Evolutionary conservation across 2,797 vertebrate species (phyloP), one percentile per base, ranked within the genome.

Genomic region (Sarcophilus harrisii): DNA sequence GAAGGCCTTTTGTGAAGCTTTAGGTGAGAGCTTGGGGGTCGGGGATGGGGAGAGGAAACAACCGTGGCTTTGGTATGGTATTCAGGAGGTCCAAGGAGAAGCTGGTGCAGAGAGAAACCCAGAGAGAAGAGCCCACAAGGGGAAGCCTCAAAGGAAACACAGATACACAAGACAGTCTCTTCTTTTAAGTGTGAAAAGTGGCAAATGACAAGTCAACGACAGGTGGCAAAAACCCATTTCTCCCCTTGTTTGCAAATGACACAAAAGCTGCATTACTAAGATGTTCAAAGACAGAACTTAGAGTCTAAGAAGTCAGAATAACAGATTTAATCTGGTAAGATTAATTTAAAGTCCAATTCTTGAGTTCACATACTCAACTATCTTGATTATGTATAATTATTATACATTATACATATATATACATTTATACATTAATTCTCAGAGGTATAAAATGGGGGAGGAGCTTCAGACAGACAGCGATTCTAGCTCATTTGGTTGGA

Each of bases 31-130:
- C 59, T 94, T 30, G 62, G 45, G n/a, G 38, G 5, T 5, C 6
- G 81, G 9, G n/a, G 24, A 73, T 11, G 9, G 45, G 49, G 45
- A 45, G 87, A 89, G 21, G 11, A 89, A 89, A 45, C 87, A 89
- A 21, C 24, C 0, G 24, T 29, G n/a, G 24, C 38, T 90, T 90
- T 52, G 38, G 45, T 52, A 13, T 96, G 93, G 93, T 14, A 90
- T 55, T 66, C 96, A 66, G 52, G 49, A 89, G 90, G 57, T 14
- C 45, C 66, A 93, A 92, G 54, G 95, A 92, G 45, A 94, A 90
- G 96, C 11, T 29, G 91, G 6, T 94, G 60, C 95, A 92, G 58
- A 95, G 29, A 45, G 45, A 59, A 95, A 94, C 38, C 60, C 94
- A 94, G 73, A 93, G n/a, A 93, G 30, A 45, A 57, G 24, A 32